These are phyloP conservation scores for Halocynthia roretzi DNA, from an alignment of 23 tunicate genomes.

Conservation along the genomic window DNA sequence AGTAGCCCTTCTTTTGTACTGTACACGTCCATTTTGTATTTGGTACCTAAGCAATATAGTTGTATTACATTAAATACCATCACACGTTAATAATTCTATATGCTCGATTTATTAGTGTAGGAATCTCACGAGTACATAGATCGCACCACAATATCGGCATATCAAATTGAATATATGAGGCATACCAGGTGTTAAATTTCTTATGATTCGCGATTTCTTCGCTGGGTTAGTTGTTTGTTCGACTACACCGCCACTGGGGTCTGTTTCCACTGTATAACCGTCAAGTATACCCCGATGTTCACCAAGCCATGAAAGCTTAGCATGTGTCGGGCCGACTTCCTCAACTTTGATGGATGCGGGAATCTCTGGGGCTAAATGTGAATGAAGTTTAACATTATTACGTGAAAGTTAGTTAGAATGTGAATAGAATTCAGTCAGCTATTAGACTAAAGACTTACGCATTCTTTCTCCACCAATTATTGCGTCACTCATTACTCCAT, in stretches of 20 bases:
- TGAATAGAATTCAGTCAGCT: neutral
- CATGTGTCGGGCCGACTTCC: conserved; percentile 21
- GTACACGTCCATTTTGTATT: conserved; percentile 48
- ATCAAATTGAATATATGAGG: neutral
- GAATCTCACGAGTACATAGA: neutral
- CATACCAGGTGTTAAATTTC: conserved; percentile 55
- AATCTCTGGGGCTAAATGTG: conserved; percentile 61
- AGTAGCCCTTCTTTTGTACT: conserved; percentile 42
- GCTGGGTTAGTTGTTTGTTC: conserved; percentile 13
- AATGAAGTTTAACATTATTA: neutral
- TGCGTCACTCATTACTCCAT: conserved; percentile 43
- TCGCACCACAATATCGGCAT: neutral
- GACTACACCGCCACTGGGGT: conserved; percentile 49
- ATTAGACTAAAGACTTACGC: conserved; percentile 47
- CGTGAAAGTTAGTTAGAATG: neutral
- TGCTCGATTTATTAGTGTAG: too few relatives aligned
- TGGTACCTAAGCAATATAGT: conserved; percentile 35
- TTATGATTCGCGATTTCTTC: conserved; percentile 35
- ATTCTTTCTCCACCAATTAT: conserved; percentile 36
- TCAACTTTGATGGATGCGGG: conserved; percentile 40
- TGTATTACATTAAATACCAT: too few relatives aligned
- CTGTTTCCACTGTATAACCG: conserved; percentile 45
- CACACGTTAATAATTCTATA: neutral
- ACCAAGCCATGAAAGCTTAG: conserved; percentile 60
- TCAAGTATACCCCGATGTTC: conserved; percentile 81